A percentile compares a stretch with the other conserved stretches of the same genome.
phyloP scores from a whole-genome alignment of 1,140 invertebrate genomes.

The Dolichoris vasculosae region DNA sequence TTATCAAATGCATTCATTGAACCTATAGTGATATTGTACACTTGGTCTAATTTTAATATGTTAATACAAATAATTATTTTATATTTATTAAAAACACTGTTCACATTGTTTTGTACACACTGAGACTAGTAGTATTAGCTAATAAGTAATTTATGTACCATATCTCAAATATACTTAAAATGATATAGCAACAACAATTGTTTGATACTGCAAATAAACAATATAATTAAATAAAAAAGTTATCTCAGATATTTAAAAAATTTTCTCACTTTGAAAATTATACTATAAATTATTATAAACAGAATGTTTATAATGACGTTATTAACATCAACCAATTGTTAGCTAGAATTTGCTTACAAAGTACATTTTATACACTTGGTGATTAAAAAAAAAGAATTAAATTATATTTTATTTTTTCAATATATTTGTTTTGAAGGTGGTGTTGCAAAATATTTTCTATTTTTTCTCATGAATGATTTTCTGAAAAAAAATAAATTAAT shows the following conservation, averaged over 20 bases:
- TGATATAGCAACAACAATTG: constrained; percentile 40
- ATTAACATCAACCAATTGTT: not conserved
- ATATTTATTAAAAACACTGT: constrained; percentile 42
- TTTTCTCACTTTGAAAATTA: constrained; percentile 37
- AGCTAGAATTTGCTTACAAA: constrained; percentile 33
- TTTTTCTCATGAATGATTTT: constrained; percentile 67
- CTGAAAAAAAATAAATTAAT: constrained; percentile 57
- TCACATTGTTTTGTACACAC: constrained; percentile 44
- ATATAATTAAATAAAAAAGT: constrained; percentile 44
- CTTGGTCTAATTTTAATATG: constrained; percentile 15
- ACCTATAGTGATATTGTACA: constrained; percentile 7
- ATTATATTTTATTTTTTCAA: constrained; percentile 44
- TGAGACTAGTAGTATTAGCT: constrained; percentile 19
- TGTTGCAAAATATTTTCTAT: constrained; percentile 72
- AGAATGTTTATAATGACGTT: constrained; percentile 42
- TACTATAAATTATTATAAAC: constrained; percentile 51
- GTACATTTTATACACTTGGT: constrained; percentile 45
- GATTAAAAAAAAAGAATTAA: constrained; percentile 42
- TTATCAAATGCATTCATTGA: not conserved
- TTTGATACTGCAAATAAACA: constrained; percentile 53
- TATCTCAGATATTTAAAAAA: constrained; percentile 33
- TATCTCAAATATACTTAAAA: constrained; percentile 45
- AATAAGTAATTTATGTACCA: constrained; percentile 43
- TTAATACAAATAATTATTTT: constrained; percentile 24
- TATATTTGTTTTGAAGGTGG: constrained; percentile 65